Conservation (phyloP, 2,113 vertebrate species). For the Cryptotis parvus region DNA sequence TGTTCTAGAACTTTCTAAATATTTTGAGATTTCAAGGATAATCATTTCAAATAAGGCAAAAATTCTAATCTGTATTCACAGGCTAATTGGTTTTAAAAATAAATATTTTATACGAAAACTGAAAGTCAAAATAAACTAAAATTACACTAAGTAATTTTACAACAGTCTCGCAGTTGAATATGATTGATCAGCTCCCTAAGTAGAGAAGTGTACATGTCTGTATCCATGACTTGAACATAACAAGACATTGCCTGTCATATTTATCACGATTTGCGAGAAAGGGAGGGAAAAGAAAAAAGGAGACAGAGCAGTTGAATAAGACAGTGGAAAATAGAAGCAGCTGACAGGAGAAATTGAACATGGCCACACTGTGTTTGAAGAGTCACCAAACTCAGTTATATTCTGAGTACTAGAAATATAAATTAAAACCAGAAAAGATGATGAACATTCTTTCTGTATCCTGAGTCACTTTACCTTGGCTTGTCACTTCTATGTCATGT, state of each 20-base stretch:
- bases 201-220: neutral
- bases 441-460: neutral
- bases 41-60: neutral
- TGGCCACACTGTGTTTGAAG: neutral
- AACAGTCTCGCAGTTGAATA: neutral
- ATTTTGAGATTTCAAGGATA: neutral
- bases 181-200: neutral
- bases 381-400: neutral
- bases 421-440: neutral
- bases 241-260: neutral
- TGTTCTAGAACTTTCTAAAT: slow-evolving; percentile 5
- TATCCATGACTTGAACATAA: slow-evolving; percentile 4
- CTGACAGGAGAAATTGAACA: neutral
- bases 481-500: neutral
- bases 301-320: neutral
- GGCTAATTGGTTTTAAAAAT: neutral
- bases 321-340: neutral
- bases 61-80: neutral
- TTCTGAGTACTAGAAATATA: neutral
- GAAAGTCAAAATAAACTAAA: neutral
- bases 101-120: neutral
- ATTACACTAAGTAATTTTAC: neutral
- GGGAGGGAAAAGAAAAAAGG: neutral
- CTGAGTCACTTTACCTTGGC: neutral
- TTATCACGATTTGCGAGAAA: neutral